Evolutionary conservation across 1,140 invertebrate species (phyloP).

Genomic region (Drosophila athabasca): DNA sequence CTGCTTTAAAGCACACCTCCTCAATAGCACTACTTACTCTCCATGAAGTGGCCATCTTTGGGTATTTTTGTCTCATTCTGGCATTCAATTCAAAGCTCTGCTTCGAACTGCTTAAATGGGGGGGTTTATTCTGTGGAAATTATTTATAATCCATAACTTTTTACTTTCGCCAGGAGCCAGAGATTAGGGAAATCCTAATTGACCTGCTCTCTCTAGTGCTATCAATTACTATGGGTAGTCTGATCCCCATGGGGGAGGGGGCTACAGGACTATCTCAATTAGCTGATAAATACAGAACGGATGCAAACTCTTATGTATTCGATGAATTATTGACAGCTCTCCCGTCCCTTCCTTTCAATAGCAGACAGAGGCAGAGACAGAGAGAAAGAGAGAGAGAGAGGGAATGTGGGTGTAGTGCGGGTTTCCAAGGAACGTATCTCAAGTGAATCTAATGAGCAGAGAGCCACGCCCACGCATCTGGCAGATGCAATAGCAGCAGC

Average conservation of each 20-base stretch:
- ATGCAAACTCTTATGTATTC: slow-evolving; percentile 25
- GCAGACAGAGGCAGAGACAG: neutral
- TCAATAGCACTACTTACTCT: no score
- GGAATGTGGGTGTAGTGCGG: neutral
- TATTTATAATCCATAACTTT: no score
- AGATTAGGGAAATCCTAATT: neutral
- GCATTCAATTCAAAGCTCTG: no score
- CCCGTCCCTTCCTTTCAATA: neutral
- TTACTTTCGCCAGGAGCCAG: no score
- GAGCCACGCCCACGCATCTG: slow-evolving; percentile 48
- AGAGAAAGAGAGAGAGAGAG: neutral
- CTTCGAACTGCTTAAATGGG: no score
- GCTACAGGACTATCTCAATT: slow-evolving; percentile 15
- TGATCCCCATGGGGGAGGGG: slow-evolving; percentile 1
- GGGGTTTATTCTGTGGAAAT: no score
- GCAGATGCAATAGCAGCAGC: slow-evolving; percentile 21
- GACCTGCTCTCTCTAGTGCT: slow-evolving; percentile 1
- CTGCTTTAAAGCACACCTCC: no score
- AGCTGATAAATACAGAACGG: slow-evolving; percentile 17
- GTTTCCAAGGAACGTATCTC: slow-evolving; percentile 26
- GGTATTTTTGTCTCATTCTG: no score
- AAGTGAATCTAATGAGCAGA: slow-evolving; percentile 52
- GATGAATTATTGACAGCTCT: slow-evolving; percentile 34
- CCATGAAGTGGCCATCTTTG: no score
- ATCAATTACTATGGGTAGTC: neutral